phyloP scores from a whole-genome alignment of 2,113 vertebrate genomes.

The Cyphomyrus discorhynchus region DNA sequence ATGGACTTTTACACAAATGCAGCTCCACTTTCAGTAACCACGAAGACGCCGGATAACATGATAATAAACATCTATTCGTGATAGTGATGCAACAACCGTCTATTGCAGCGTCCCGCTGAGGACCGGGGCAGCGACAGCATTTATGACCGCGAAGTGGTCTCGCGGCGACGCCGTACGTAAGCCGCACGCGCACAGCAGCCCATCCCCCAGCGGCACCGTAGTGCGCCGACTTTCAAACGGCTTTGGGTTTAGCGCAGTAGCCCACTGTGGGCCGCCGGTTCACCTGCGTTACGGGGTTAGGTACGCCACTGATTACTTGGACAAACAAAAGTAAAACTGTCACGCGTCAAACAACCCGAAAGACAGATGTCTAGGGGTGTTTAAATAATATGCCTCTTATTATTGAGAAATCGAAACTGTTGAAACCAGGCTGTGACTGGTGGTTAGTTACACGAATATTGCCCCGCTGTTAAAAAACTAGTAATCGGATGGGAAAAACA shows the following conservation, averaged over 20 bases:
- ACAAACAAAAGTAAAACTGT: not conserved
- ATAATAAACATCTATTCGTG: not conserved
- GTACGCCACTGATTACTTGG: not conserved
- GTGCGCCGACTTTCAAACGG: not conserved
- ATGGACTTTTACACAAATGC: not conserved
- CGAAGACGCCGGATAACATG: not conserved
- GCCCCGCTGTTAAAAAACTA: not conserved
- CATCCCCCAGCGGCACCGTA: not conserved
- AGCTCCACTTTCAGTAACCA: not conserved
- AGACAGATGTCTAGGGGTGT: not conserved
- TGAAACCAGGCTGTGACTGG: not conserved
- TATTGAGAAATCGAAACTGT: not conserved
- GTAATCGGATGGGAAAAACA: not conserved
- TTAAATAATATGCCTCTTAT: not conserved
- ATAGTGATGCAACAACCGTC: not conserved
- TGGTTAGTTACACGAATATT: not conserved
- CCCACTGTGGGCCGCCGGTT: not conserved
- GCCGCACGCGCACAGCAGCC: not conserved
- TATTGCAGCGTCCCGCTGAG: not conserved
- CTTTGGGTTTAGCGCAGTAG: not conserved
- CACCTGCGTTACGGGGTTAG: not conserved
- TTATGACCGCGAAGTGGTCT: not conserved
- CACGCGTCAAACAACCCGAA: not conserved
- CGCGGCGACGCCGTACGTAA: not conserved
- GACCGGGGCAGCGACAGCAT: not conserved